Evolutionary conservation across 2,113 vertebrate genomes (phyloP).

Genomic region (Cottus gobio): DNA sequence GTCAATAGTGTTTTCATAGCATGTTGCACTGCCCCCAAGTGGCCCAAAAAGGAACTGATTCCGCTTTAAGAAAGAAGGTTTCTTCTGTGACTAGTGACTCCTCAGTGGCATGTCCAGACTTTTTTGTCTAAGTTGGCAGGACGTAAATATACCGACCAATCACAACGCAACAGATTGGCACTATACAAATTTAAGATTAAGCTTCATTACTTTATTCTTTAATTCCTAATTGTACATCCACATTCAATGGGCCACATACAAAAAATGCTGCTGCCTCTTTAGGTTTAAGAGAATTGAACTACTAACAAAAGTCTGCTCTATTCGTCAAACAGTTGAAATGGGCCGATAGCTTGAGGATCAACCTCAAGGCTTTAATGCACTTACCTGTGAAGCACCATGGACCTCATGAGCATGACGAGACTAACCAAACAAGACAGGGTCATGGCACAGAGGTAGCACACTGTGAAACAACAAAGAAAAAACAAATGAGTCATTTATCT

Average conservation of each 20-base stretch:
- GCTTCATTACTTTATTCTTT: background rate
- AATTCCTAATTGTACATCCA: background rate
- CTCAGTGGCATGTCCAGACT: background rate
- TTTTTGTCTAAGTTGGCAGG: background rate
- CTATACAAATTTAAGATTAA: background rate
- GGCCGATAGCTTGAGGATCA: background rate
- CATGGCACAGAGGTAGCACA: slow-evolving; percentile 89
- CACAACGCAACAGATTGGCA: background rate
- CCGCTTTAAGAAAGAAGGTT: background rate
- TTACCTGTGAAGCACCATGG: slow-evolving; percentile 89
- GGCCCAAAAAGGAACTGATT: background rate
- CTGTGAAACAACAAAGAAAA: slow-evolving; percentile 66
- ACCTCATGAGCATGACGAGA: slow-evolving; percentile 85
- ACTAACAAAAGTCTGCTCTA: background rate
- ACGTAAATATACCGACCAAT: background rate
- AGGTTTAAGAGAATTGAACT: background rate
- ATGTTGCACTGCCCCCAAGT: background rate
- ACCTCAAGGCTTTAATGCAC: background rate
- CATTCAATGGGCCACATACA: too few relatives aligned
- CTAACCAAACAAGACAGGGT: slow-evolving; percentile 86
- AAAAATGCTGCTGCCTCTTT: too few relatives aligned
- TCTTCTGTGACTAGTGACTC: background rate
- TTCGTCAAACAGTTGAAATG: background rate
- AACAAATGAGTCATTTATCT: background rate
- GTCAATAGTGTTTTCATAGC: background rate